Evolutionary conservation across 35 echinoderm and acorn worm genomes (phyloP).

Genomic region (Apostichopus japonicus): DNA sequence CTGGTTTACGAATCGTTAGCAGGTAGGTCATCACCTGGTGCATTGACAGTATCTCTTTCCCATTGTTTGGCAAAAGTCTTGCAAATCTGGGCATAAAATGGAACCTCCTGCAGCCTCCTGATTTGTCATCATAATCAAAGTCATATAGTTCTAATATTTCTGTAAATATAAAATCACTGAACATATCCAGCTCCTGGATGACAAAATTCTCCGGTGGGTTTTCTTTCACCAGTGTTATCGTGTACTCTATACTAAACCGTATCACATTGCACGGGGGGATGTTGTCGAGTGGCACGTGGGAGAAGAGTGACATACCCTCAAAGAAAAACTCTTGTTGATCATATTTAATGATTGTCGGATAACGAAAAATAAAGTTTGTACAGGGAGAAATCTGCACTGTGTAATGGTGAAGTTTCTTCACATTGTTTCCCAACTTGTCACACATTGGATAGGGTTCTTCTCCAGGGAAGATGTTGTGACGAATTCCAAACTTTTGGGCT

Average conservation of each 20-base stretch:
- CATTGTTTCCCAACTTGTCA: constrained; percentile 85
- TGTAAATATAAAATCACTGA: constrained; percentile 84
- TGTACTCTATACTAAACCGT: constrained; percentile 91
- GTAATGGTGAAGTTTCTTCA: constrained; percentile 83
- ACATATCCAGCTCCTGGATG: constrained; percentile 83
- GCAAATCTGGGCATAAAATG: constrained; percentile 98
- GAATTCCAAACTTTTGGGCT: constrained; percentile 79
- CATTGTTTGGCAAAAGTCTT: constrained; percentile 88
- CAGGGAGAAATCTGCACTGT: constrained; percentile 78
- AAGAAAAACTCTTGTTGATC: constrained; percentile 95
- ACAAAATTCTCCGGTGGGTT: constrained; percentile 92
- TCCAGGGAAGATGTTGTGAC: constrained; percentile 97
- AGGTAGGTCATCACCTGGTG: constrained; percentile 92
- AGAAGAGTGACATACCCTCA: constrained; percentile 93
- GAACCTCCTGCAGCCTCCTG: constrained; percentile 74
- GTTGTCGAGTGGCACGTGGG: constrained; percentile 68
- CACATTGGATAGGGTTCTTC: constrained; percentile 71
- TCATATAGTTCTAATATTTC: constrained; percentile 95
- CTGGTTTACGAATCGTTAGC: constrained; percentile 62
- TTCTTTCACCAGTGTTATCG: constrained; percentile 72
- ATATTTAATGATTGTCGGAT: constrained; percentile 89
- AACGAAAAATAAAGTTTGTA: constrained; percentile 80
- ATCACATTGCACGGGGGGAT: constrained; percentile 83
- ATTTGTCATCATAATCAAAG: constrained; percentile 74
- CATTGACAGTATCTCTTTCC: constrained; percentile 98